These are phyloP conservation scores for Clistopyga incitator DNA, from an alignment of 2,888 invertebrate genomes.

Conservation along the genomic window DNA sequence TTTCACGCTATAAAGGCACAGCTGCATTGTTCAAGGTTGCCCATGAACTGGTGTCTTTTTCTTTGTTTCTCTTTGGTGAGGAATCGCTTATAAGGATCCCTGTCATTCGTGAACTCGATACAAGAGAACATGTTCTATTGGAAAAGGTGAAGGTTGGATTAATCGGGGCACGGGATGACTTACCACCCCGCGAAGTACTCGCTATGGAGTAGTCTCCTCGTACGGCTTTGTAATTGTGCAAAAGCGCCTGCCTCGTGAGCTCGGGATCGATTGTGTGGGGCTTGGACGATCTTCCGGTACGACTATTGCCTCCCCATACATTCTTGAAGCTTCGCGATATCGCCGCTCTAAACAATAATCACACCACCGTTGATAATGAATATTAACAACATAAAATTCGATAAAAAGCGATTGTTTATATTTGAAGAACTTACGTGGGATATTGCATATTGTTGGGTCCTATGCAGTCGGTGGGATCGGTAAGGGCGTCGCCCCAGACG, in stretches of 20 bases:
- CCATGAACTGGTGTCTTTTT: conserved; percentile 39
- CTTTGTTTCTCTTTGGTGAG: conserved; percentile 6
- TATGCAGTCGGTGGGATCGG: conserved; percentile 90
- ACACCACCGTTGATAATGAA: conserved; percentile 17
- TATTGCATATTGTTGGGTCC: conserved; percentile 94
- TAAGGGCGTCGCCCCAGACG: conserved; percentile 94
- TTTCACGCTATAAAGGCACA: conserved; percentile 82
- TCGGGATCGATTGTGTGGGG: conserved; percentile 90
- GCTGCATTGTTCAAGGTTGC: conserved; percentile 78
- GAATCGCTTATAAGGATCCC: conserved; percentile 49
- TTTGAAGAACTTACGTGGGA: conserved; percentile 88
- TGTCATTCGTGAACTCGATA: conserved; percentile 6
- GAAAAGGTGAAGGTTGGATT: not conserved
- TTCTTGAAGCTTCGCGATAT: conserved; percentile 90
- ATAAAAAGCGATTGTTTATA: not conserved
- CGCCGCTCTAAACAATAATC: conserved; percentile 87
- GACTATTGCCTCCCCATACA: conserved; percentile 88
- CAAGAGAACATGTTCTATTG: no score
- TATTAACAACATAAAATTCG: no score
- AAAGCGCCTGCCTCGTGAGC: conserved; percentile 89
- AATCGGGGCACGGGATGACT: conserved; percentile 66
- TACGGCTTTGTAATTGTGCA: conserved; percentile 87
- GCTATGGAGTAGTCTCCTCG: conserved; percentile 85
- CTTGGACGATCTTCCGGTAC: conserved; percentile 88
- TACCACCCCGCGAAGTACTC: conserved; percentile 79